These are phyloP conservation scores for Pseudomyrmex flavicornis DNA, from an alignment of 1,140 invertebrate species.

Conservation along the genomic window DNA sequence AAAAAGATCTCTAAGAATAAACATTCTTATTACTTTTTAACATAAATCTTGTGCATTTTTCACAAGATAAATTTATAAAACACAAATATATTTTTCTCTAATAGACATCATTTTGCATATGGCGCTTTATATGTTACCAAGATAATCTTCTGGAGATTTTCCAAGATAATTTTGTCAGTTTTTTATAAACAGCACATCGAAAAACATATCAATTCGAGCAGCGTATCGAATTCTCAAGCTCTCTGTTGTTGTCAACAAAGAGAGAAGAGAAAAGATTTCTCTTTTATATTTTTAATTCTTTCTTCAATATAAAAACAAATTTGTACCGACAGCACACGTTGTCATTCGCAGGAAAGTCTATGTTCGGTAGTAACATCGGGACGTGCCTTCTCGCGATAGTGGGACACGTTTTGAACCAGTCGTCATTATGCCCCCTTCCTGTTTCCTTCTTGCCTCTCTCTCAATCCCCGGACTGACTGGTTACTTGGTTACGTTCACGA, in stretches of 20 bases:
- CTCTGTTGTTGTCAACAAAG: background rate
- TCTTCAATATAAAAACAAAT: conserved; percentile 1
- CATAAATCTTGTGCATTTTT: no score
- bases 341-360: conserved; percentile 2
- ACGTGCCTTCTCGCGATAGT: conserved; percentile 47
- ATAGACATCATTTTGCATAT: background rate
- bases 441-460: background rate
- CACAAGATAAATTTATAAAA: no score
- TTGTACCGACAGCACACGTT: conserved; percentile 8
- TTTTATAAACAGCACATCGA: conserved; percentile 1
- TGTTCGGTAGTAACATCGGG: conserved; percentile 34
- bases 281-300: conserved; percentile 36
- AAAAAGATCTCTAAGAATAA: no score
- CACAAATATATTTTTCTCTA: no score
- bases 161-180: conserved; percentile 3
- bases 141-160: background rate
- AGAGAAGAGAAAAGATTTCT: background rate
- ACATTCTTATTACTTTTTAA: no score
- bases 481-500: conserved; percentile 58
- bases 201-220: background rate
- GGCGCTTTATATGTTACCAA: background rate
- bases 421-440: background rate
- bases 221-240: conserved; percentile 17
- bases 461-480: conserved; percentile 41
- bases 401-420: conserved; percentile 57